phyloP scores from a whole-genome alignment of 2,888 invertebrate genomes.

The Bedellia somnulentella region DNA sequence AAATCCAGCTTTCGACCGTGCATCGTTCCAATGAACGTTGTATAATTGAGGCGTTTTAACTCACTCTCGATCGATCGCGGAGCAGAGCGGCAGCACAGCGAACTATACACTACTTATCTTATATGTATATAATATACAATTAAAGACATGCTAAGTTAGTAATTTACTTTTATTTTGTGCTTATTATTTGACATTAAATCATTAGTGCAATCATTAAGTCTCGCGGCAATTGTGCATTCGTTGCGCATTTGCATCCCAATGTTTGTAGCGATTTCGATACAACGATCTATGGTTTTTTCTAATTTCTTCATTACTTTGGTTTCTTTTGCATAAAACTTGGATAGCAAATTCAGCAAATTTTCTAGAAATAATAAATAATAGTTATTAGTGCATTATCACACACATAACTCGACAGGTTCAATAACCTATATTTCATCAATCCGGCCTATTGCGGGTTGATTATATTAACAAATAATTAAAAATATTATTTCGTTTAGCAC shows the following conservation, averaged over 20 bases:
- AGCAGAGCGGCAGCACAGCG: too few relatives aligned
- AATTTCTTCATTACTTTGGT: constrained; percentile 40
- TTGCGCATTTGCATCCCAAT: constrained; percentile 20
- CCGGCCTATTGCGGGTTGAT: not conserved
- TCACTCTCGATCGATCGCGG: too few relatives aligned
- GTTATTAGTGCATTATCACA: not conserved
- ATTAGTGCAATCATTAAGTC: constrained; percentile 42
- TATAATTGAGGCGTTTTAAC: too few relatives aligned
- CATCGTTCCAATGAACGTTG: too few relatives aligned
- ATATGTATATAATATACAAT: too few relatives aligned
- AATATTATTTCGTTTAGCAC: not conserved
- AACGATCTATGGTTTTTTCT: constrained; percentile 37
- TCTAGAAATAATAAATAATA: not conserved
- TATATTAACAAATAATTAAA: not conserved
- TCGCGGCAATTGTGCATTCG: constrained; percentile 35
- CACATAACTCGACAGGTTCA: not conserved
- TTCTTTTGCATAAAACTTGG: constrained; percentile 43
- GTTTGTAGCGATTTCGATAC: constrained; percentile 30
- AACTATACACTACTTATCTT: too few relatives aligned
- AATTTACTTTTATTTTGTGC: constrained; percentile 31
- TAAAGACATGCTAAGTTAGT: too few relatives aligned
- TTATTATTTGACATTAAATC: constrained; percentile 41
- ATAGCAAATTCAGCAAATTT: constrained; percentile 29
- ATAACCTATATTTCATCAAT: not conserved
- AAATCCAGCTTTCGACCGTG: too few relatives aligned